These are phyloP conservation scores for Andrena chrysosceles DNA, from an alignment of 2,888 invertebrate species.

Conservation along the genomic window DNA sequence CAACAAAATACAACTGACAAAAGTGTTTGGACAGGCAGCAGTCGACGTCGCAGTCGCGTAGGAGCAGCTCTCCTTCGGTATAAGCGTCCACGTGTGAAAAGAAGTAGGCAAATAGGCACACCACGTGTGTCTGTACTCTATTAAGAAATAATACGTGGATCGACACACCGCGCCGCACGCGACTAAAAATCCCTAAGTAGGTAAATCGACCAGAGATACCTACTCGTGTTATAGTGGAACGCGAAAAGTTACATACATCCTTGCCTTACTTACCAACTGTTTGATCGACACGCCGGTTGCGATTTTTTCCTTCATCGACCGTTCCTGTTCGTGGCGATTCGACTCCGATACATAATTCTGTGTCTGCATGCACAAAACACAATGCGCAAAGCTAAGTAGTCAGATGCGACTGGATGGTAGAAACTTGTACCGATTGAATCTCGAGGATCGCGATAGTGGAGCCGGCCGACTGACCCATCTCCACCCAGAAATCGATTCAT, in stretches of 20 bases:
- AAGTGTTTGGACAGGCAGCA: constrained; percentile 57
- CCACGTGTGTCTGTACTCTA: no score
- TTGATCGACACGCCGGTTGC: constrained; percentile 86
- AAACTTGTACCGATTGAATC: constrained; percentile 12
- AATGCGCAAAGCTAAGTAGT: constrained; percentile 50
- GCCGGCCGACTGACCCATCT: background rate
- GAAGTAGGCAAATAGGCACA: no score
- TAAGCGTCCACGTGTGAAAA: no score
- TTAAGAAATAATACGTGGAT: no score
- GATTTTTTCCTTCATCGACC: constrained; percentile 83
- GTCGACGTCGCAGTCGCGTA: constrained; percentile 30
- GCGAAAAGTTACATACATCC: background rate
- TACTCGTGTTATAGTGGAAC: no score
- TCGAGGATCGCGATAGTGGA: constrained; percentile 5
- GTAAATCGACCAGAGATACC: background rate
- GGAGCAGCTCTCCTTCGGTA: no score
- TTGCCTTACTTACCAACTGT: constrained; percentile 84
- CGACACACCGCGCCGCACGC: no score
- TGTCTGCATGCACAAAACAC: constrained; percentile 82
- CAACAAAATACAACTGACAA: constrained; percentile 78
- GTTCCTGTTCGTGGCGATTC: constrained; percentile 81
- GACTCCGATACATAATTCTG: constrained; percentile 84
- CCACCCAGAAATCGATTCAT: background rate
- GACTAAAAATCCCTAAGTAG: background rate
- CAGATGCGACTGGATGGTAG: constrained; percentile 49